These are phyloP conservation scores for Drosophila nigricruria DNA, from an alignment of 2,888 invertebrate genomes.

Conservation along the genomic window DNA sequence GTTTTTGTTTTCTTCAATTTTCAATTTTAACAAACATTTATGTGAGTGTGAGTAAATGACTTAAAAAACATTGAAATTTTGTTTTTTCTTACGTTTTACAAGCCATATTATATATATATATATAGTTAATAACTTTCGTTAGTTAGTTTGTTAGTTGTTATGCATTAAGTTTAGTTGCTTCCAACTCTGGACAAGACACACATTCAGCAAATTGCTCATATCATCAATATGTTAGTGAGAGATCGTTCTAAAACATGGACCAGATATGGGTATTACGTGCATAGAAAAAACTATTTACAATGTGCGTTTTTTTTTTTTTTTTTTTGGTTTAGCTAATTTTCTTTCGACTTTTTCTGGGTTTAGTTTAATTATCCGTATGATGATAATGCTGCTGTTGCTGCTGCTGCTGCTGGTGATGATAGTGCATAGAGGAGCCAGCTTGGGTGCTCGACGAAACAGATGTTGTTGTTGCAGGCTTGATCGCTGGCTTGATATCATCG, in stretches of 20 bases:
- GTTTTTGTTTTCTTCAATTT: background rate
- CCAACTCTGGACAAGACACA: slow-evolving; percentile 79
- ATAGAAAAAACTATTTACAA: slow-evolving; percentile 75
- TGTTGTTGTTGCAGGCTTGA: slow-evolving; percentile 65
- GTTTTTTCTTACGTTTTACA: background rate
- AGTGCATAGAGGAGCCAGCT: slow-evolving; percentile 57
- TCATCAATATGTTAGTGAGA: slow-evolving; percentile 55
- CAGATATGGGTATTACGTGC: slow-evolving; percentile 60
- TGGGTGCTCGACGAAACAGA: slow-evolving; percentile 52
- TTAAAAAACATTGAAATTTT: slow-evolving; percentile 19
- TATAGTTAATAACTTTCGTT: slow-evolving; percentile 12
- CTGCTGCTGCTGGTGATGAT: slow-evolving; percentile 27
- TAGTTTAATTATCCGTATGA: slow-evolving; percentile 67
- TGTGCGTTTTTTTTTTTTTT: too few species aligned
- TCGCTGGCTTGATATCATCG: slow-evolving; percentile 86
- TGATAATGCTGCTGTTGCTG: slow-evolving; percentile 50
- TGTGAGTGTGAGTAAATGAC: slow-evolving; percentile 23
- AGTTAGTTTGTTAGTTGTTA: slow-evolving; percentile 6
- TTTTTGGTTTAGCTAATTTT: slow-evolving; percentile 6
- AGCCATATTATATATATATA: slow-evolving; percentile 20
- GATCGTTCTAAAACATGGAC: slow-evolving; percentile 46
- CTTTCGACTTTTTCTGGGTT: background rate
- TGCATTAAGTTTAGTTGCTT: slow-evolving; percentile 56
- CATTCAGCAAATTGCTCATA: slow-evolving; percentile 80
- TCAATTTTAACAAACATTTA: slow-evolving; percentile 28